Base-by-base conservation (phyloP, 2,888 invertebrate genomes). In the Noctuana brunneofusca region DNA sequence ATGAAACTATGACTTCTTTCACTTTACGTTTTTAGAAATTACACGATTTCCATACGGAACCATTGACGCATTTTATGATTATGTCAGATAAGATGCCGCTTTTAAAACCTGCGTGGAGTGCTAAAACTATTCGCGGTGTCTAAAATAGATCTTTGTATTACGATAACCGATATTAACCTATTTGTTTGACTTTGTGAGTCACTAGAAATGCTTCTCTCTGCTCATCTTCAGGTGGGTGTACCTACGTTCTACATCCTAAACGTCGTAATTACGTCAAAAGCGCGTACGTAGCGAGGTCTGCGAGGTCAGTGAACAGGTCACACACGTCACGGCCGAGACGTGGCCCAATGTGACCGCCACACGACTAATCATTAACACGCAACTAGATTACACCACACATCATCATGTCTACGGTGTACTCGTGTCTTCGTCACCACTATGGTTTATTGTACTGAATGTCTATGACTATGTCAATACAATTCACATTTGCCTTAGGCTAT, bases 301-400 rank as follows among this genome's bases (percentile, higher is more conserved):
- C 78, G 75, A 81, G 81, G 81, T 81, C 80, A 76, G 74, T 73
- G 75, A 69, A 73, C 77, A 76, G 76, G 78, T 81, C 76, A 75
- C 73, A 69, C 73, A 68, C 72, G 75, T 72, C 73, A 72, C 70
- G 67, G 71, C 66, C 30, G 68, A 66, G 63, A 73, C 75, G 73
- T 73, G 69, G 74, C 62, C 75, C 74, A 70, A 71, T 72, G 69
- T 66, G 69, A 66, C 68, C 67, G 68, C 38, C 32, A 12, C 60
- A 53, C 63, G 64, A 65, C 56, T 35, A 64, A 62, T 64, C 64
- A 63, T 64, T 66, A 65, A 64, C 64, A 65, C 49, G 35, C 52
- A 16, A 16, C 60, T 8, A 46, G 12, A 22, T 46, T 22, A 49
- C 0, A 59, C 41, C 16, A 16, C 27, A 11, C 46, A 48, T 27